Conservation (phyloP, 2,113 vertebrate genomes). For the Zingel zingel region DNA sequence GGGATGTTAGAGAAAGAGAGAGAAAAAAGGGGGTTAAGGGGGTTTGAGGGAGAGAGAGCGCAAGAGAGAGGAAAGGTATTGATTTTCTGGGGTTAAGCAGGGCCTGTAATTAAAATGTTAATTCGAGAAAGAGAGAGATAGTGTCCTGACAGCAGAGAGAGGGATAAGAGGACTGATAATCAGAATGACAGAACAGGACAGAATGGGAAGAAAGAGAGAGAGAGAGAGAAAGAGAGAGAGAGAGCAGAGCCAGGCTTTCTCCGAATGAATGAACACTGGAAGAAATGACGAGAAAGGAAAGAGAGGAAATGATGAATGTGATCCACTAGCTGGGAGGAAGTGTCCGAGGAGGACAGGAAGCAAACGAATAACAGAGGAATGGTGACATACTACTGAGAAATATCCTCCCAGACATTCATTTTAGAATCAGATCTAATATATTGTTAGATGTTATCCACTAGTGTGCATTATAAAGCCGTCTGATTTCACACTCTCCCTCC, state of each 20-base stretch:
- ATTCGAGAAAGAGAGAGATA: conserved; percentile 99
- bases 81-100: conserved; percentile 96
- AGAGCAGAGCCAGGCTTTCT: conserved; percentile 5
- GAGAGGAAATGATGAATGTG: conserved; percentile 19
- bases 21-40: conserved; percentile 25
- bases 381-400: background rate
- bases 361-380: background rate
- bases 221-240: background rate
- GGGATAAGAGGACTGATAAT: conserved; percentile 94
- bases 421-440: too few relatives aligned
- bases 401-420: background rate
- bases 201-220: conserved; percentile 26
- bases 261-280: conserved; percentile 1
- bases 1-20: conserved; percentile 37
- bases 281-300: conserved; percentile 5
- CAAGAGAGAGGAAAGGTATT: conserved; percentile 82
- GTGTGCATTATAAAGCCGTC: background rate
- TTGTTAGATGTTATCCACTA: background rate
- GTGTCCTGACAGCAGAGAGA: conserved; percentile 95
- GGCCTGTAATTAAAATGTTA: conserved; percentile 99
- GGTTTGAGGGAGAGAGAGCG: conserved; percentile 36
- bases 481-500: background rate
- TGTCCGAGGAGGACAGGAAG: conserved; percentile 14
- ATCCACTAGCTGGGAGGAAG: conserved; percentile 11
- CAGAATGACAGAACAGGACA: conserved; percentile 85